Evolutionary conservation across 2,113 vertebrate genomes (phyloP).

Genomic region (Bolborhynchus lineola): DNA sequence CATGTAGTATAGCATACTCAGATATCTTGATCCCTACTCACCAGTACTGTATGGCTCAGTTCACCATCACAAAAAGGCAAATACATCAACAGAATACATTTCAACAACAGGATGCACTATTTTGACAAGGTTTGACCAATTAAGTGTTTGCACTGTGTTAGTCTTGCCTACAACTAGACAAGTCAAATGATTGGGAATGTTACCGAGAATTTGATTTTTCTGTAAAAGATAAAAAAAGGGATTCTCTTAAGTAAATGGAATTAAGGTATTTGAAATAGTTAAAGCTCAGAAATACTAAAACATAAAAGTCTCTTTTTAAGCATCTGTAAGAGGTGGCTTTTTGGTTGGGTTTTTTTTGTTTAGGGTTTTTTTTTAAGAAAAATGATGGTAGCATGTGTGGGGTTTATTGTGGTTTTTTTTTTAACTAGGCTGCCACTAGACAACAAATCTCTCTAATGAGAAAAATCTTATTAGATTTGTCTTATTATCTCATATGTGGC

Average conservation of each 20-base stretch:
- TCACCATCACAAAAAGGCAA: not conserved
- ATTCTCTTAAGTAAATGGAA: not conserved
- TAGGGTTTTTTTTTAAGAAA: not conserved
- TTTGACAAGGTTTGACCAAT: not conserved
- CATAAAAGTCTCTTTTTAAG: not conserved
- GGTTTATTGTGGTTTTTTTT: not conserved
- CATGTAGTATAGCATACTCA: rapidly evolving
- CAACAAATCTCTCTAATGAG: not conserved
- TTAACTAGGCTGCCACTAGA: not conserved
- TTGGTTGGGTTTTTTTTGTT: not conserved
- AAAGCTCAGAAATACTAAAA: not conserved
- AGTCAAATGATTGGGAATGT: not conserved
- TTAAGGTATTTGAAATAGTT: not conserved
- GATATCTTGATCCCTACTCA: not conserved
- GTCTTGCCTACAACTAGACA: not conserved
- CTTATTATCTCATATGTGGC: not conserved
- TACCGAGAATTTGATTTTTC: not conserved
- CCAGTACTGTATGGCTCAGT: not conserved
- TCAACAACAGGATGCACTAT: not conserved
- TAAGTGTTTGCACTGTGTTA: not conserved
- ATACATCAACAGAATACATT: not conserved
- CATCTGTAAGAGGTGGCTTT: not conserved
- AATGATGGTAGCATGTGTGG: rapidly evolving
- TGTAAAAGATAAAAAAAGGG: not conserved
- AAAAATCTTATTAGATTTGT: not conserved